Conservation (phyloP, 92 coral and sea anemone genomes). For the Siderastrea siderea region DNA sequence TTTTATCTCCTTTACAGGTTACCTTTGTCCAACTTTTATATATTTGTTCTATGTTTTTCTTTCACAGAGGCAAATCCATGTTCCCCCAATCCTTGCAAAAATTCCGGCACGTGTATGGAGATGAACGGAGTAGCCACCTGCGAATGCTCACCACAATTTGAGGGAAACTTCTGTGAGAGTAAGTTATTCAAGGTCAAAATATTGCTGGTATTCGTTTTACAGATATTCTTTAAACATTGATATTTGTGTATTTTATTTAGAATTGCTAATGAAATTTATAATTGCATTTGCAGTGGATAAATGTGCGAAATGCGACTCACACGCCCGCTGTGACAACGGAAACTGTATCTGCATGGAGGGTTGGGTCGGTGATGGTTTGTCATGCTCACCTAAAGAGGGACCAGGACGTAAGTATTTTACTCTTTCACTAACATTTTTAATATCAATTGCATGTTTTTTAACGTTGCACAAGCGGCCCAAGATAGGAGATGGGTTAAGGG, state of each 20-base stretch:
- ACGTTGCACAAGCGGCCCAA: background rate
- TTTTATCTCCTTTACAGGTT: background rate
- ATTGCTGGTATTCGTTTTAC: background rate
- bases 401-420: constrained; percentile 33
- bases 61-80: constrained; percentile 88
- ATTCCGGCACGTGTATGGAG: constrained; percentile 94
- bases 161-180: constrained; percentile 93
- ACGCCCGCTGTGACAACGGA: constrained; percentile 91
- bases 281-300: constrained; percentile 75
- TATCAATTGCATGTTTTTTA: background rate
- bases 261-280: background rate
- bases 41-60: background rate
- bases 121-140: constrained; percentile 91
- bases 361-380: constrained; percentile 84
- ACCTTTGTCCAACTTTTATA: background rate
- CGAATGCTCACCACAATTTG: constrained; percentile 85
- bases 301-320: constrained; percentile 91
- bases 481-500: too few relatives aligned
- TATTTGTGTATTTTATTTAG: background rate
- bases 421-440: background rate
- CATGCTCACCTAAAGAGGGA: constrained; percentile 73
- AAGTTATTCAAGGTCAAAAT: constrained; percentile 7
- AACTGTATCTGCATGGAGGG: constrained; percentile 90
- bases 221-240: too few relatives aligned
- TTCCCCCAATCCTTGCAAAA: constrained; percentile 93